Conservation (phyloP, 2,797 vertebrate genomes). For the Neostethus bicornis region DNA sequence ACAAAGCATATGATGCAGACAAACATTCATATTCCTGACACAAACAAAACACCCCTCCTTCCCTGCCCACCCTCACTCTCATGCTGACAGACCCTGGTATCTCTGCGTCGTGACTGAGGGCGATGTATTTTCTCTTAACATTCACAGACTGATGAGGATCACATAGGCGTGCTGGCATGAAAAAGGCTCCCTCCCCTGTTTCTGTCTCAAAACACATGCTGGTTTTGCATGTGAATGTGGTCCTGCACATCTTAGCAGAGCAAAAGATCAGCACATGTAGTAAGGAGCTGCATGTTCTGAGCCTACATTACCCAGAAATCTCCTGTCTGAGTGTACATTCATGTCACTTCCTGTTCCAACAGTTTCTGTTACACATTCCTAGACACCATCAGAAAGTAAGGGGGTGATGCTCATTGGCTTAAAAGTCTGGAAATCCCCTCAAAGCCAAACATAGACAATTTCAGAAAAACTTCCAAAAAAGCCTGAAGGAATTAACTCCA, state of each 20-base stretch:
- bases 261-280: slow-evolving; percentile 24
- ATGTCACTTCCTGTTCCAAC: slow-evolving; percentile 73
- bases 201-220: slow-evolving; percentile 28
- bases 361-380: slow-evolving; percentile 74
- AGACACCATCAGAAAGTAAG: slow-evolving; percentile 61
- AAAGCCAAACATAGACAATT: slow-evolving; percentile 36
- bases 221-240: slow-evolving; percentile 1
- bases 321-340: slow-evolving; percentile 48
- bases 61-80: slow-evolving; percentile 44
- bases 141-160: slow-evolving; percentile 70
- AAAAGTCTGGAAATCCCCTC: slow-evolving; percentile 66
- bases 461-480: slow-evolving; percentile 19
- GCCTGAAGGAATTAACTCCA: slow-evolving; percentile 27
- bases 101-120: slow-evolving; percentile 79
- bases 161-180: slow-evolving; percentile 49
- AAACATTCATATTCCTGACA: slow-evolving; percentile 73
- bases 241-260: slow-evolving; percentile 10
- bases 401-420: slow-evolving; percentile 63
- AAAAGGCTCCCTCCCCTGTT: slow-evolving; percentile 23
- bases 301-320: slow-evolving; percentile 73
- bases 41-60: slow-evolving; percentile 52
- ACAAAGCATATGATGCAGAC: slow-evolving; percentile 70
- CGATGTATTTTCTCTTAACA: slow-evolving; percentile 74
- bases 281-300: slow-evolving; percentile 32
- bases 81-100: slow-evolving; percentile 51